A percentile compares a stretch with the other conserved stretches of the same genome.
These are phyloP conservation scores for Hydrophis major DNA, from an alignment of 2,797 vertebrate genomes.

Conservation along the genomic window DNA sequence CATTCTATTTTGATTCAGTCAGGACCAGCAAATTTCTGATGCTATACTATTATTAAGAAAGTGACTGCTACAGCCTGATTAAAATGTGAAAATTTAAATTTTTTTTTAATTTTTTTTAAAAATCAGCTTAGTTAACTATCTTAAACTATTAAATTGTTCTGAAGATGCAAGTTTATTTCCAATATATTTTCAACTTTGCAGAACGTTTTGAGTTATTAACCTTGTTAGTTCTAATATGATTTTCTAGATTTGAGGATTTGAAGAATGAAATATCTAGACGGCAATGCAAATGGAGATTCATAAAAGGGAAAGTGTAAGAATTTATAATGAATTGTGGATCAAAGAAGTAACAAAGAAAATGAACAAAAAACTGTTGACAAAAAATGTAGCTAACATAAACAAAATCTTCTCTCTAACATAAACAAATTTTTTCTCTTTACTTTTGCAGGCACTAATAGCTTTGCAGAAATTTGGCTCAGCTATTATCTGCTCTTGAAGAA, in stretches of 20 bases:
- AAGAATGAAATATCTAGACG: background rate
- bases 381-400: background rate
- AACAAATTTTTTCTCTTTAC: background rate
- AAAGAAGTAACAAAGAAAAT: background rate
- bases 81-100: background rate
- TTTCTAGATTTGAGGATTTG: background rate
- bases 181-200: background rate
- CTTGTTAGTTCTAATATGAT: background rate
- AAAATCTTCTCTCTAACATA: background rate
- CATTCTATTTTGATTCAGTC: background rate
- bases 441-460: background rate
- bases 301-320: background rate
- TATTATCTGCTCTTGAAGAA: background rate
- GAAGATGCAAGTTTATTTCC: background rate
- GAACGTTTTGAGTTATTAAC: background rate
- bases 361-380: background rate
- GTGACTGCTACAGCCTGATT: background rate
- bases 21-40: background rate
- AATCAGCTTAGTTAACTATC: background rate
- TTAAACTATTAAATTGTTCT: background rate
- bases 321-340: background rate
- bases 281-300: background rate
- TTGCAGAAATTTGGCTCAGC: slow-evolving; percentile 29
- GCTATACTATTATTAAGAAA: background rate
- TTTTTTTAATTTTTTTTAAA: background rate